phyloP scores from a whole-genome alignment of 2,113 vertebrate species.

The Gallinago media region DNA sequence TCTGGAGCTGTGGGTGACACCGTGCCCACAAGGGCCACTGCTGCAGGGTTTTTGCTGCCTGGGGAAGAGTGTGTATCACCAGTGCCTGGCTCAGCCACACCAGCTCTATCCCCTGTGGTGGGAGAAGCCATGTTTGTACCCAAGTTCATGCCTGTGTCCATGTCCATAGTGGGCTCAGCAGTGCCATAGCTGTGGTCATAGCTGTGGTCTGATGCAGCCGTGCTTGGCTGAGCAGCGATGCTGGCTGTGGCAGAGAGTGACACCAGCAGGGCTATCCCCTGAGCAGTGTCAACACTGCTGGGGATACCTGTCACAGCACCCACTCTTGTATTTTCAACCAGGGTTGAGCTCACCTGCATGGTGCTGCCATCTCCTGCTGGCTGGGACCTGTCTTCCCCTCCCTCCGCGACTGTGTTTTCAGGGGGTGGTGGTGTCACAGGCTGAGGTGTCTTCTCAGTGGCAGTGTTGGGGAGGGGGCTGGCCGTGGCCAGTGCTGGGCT shows the following conservation, averaged over 20 bases:
- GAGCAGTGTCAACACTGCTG: rapidly evolving
- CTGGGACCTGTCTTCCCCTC: rapidly evolving
- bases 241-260: background rate
- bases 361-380: background rate
- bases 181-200: background rate
- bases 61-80: rapidly evolving
- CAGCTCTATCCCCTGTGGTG: rapidly evolving
- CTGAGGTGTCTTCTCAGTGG: background rate
- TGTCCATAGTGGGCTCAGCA: too few relatives aligned
- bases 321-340: background rate
- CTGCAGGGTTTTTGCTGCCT: rapidly evolving
- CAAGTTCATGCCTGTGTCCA: rapidly evolving
- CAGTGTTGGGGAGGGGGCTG: rapidly evolving
- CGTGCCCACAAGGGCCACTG: rapidly evolving
- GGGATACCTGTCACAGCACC: rapidly evolving
- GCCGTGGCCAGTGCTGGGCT: rapidly evolving
- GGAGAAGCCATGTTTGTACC: background rate
- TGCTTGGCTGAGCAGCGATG: rapidly evolving
- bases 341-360: background rate
- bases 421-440: rapidly evolving
- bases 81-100: background rate
- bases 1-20: background rate
- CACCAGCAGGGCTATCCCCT: rapidly evolving
- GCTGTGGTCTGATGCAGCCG: rapidly evolving
- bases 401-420: rapidly evolving